These are phyloP conservation scores for Callimico goeldii DNA, from an alignment of 2,797 vertebrate species.

Conservation along the genomic window DNA sequence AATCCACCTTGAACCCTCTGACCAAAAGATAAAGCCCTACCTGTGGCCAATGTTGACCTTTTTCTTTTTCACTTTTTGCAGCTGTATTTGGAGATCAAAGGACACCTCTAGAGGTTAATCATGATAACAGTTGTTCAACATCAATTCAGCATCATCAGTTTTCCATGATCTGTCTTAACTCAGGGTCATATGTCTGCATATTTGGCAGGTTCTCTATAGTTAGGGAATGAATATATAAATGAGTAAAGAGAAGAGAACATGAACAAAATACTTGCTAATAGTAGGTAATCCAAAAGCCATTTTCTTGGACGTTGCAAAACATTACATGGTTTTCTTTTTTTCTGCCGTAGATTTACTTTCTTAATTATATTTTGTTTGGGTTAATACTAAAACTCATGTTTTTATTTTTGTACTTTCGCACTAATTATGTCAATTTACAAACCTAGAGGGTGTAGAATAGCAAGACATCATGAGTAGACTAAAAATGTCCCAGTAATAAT, in stretches of 20 bases:
- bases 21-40: conserved; percentile 1
- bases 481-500: conserved; percentile 45
- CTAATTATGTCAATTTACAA: conserved; percentile 54
- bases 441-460: neutral
- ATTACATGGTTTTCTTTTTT: neutral
- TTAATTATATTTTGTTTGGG: conserved; percentile 64
- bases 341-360: conserved; percentile 54
- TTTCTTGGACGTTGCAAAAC: conserved; percentile 42
- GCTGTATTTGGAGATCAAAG: conserved; percentile 43
- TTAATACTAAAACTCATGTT: conserved; percentile 61
- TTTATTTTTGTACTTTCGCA: conserved; percentile 49
- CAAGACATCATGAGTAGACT: conserved; percentile 53
- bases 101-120: neutral
- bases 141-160: neutral
- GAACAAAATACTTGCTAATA: conserved; percentile 36
- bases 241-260: neutral
- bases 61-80: conserved; percentile 8
- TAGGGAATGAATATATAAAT: conserved; percentile 7
- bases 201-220: conserved; percentile 41
- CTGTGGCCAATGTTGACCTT: neutral
- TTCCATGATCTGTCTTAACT: conserved; percentile 19
- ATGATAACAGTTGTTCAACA: conserved; percentile 3
- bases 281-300: conserved; percentile 44
- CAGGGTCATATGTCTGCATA: neutral
- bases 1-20: conserved; percentile 45